Conservation (phyloP, 2,113 vertebrate genomes). For the Sorex araneus region DNA sequence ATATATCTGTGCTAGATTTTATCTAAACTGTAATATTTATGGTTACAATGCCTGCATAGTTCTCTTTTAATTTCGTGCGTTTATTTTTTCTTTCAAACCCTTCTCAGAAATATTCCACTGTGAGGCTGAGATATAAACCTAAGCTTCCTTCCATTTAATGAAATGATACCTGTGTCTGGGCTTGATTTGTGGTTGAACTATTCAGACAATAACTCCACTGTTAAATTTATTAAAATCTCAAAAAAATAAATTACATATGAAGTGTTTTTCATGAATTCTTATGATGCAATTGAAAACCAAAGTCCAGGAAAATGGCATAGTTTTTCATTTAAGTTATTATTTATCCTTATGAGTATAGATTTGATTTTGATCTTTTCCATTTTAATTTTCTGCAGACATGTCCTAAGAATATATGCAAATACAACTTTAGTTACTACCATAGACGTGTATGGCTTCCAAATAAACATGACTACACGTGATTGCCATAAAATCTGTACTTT, state of each 20-base stretch:
- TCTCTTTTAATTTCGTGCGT: not conserved
- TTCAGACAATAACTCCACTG: not conserved
- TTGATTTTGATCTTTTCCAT: slow-evolving; percentile 16
- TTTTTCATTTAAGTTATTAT: not conserved
- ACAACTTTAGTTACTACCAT: no score
- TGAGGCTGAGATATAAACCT: not conserved
- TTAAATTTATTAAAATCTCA: not conserved
- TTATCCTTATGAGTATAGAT: not conserved
- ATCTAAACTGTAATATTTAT: not conserved
- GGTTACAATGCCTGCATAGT: not conserved
- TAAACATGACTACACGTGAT: not conserved
- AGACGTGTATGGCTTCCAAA: not conserved
- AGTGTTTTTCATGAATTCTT: not conserved
- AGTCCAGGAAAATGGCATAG: not conserved
- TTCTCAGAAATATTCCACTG: not conserved
- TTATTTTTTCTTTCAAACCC: not conserved
- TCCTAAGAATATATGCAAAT: no score
- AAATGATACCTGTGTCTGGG: not conserved
- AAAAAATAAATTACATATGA: not conserved
- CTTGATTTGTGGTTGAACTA: not conserved
- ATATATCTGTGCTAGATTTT: not conserved
- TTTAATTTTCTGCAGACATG: not conserved
- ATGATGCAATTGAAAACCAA: not conserved
- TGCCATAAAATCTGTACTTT: not conserved
- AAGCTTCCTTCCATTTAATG: not conserved